Conservation (phyloP, 2,113 vertebrate species). For the Ammospiza caudacuta region DNA sequence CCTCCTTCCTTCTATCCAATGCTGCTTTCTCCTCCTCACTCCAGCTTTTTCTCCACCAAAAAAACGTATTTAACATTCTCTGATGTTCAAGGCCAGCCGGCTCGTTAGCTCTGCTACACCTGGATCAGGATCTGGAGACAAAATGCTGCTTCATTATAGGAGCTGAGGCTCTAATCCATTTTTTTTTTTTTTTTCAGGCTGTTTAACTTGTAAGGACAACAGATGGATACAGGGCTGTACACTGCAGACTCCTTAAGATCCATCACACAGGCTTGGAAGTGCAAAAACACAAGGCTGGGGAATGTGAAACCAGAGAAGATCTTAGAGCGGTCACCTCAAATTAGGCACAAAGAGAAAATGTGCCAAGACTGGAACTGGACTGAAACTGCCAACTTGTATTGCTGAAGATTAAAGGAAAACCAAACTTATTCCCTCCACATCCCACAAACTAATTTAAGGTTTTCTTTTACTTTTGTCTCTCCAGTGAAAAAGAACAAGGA, state of each 20-base stretch:
- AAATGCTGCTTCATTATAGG: conserved; percentile 74
- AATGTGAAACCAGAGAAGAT: conserved; percentile 38
- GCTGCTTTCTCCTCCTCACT: not conserved
- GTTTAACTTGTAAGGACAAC: conserved; percentile 73
- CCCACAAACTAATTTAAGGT: not conserved
- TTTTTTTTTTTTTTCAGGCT: conserved; percentile 42
- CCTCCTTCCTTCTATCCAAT: not conserved
- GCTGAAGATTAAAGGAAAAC: conserved; percentile 32
- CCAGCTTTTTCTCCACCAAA: not conserved
- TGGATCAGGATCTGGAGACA: conserved; percentile 68
- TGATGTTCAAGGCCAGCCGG: conserved; percentile 55
- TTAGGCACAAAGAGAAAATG: conserved; percentile 15
- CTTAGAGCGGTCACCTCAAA: conserved; percentile 52
- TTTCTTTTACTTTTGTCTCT: not conserved
- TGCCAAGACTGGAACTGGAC: conserved; percentile 39
- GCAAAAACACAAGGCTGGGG: conserved; percentile 41
- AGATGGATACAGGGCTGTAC: conserved; percentile 60
- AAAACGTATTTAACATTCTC: conserved; percentile 34
- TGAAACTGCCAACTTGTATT: not conserved
- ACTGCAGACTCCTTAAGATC: conserved; percentile 51
- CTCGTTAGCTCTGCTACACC: conserved; percentile 66
- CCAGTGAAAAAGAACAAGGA: not conserved
- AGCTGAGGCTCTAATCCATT: conserved; percentile 69
- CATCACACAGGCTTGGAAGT: conserved; percentile 43
- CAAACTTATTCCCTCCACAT: not conserved